phyloP scores from a whole-genome alignment of 1,140 invertebrate genomes.

The Copidosoma floridanum region DNA sequence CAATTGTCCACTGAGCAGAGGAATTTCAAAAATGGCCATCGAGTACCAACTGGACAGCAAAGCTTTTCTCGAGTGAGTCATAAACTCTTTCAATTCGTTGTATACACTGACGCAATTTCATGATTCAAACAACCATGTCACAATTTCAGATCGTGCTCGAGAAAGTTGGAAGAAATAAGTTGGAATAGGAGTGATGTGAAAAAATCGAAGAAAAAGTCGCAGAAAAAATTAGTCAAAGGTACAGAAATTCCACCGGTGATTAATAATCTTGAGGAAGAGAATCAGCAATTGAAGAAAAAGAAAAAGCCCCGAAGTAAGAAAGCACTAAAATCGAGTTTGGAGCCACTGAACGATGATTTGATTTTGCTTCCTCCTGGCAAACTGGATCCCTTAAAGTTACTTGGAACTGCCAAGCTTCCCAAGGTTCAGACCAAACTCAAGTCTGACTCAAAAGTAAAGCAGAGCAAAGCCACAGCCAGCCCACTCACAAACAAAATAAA shows the following conservation, averaged over 20 bases:
- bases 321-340: conserved; percentile 35
- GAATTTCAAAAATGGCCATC: conserved; percentile 58
- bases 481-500: conserved; percentile 35
- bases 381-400: conserved; percentile 50
- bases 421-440: conserved; percentile 47
- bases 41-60: conserved; percentile 59
- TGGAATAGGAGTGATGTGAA: conserved; percentile 51
- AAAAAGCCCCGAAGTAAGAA: conserved; percentile 47
- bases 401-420: conserved; percentile 45
- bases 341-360: conserved; percentile 16
- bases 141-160: conserved; percentile 57
- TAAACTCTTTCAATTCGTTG: conserved; percentile 2
- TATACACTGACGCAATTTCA: background rate
- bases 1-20: conserved; percentile 60
- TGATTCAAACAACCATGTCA: conserved; percentile 1
- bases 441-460: conserved; percentile 51
- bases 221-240: conserved; percentile 44
- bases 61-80: conserved; percentile 54
- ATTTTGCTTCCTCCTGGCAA: conserved; percentile 21
- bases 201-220: conserved; percentile 54
- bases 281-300: conserved; percentile 56
- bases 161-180: conserved; percentile 59
- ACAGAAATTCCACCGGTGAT: conserved; percentile 30
- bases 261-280: conserved; percentile 38
- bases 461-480: conserved; percentile 54